Evolutionary conservation across 2,888 invertebrate species (phyloP).

Genomic region (Tetramorium bicarinatum): DNA sequence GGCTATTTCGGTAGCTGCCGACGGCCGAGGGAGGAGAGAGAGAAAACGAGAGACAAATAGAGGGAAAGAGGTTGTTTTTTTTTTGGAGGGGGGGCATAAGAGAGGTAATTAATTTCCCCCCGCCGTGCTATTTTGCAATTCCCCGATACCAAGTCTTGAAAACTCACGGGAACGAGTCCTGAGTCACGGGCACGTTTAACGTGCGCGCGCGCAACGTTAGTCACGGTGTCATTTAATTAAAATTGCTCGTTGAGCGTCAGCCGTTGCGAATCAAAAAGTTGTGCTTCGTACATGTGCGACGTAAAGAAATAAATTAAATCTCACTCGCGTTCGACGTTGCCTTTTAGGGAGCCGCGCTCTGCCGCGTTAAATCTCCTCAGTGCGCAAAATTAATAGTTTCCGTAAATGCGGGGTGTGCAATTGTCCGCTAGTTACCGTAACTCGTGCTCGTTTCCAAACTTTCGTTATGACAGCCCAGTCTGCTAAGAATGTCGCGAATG

Average conservation of each 20-base stretch:
- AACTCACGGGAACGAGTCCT: conserved; percentile 59
- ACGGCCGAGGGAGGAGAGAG: not conserved
- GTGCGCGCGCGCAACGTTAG: conserved; percentile 55
- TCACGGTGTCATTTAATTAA: conserved; percentile 67
- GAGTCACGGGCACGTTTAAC: conserved; percentile 65
- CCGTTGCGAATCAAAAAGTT: conserved; percentile 45
- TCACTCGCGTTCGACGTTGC: not conserved
- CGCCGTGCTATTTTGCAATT: conserved; percentile 37
- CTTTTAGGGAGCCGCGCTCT: conserved; percentile 5
- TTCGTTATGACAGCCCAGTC: not conserved
- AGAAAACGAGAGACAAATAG: not conserved
- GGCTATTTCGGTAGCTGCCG: conserved; percentile 30
- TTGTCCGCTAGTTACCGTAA: not conserved
- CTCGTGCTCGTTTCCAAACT: not conserved
- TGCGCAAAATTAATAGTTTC: conserved; percentile 2
- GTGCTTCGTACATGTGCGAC: not conserved
- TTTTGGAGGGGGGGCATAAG: not conserved
- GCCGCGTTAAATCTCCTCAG: not conserved
- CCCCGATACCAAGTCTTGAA: conserved; percentile 38
- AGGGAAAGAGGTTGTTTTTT: not conserved
- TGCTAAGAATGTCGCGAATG: not conserved
- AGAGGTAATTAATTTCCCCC: conserved; percentile 30
- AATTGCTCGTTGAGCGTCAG: conserved; percentile 49
- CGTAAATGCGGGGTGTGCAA: not conserved
- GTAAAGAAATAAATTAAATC: conserved; percentile 43